Base-by-base conservation (phyloP, 2,113 vertebrate genomes). In the Ammodytes marinus region DNA sequence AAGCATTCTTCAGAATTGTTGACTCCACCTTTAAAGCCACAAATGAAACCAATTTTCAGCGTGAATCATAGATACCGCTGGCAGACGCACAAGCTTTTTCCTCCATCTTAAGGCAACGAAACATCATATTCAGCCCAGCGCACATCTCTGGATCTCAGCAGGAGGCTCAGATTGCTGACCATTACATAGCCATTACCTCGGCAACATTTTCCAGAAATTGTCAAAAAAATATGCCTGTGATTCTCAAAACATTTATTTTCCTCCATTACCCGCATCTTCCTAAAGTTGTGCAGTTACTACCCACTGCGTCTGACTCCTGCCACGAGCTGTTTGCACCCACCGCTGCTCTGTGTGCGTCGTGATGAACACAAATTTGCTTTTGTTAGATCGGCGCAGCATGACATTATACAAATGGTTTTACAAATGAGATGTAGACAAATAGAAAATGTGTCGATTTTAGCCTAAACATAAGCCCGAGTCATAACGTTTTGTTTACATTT, bases 121-220 rank as follows among this genome's bases (percentile, higher is more conserved):
- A 83, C 66, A 27, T 73, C 69, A 86, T 67, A 75, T 83, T 82
- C 77, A 84, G 45, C 76, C 72, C 72, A 58, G 35, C 46, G 79
- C 69, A 83, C 83, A 60, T 86, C 77, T 82, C 75, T 79, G 67
- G 46, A 82, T 81, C 88, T 84, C 89, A 83, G 90, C 83, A 68
- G 86, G 90, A 82, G 77, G 47, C 74, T 73, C 69, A 77, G 68
- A 85, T 81, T 90, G 90, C 88, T 88, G 91, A 85, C 90, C 92
- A 83, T 82, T 86, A 83, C 72, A 83, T 14, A 37, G 66, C 66
- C 78, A 93, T 91, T 92, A 90, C 88, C 83, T 71, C 50, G 5
- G 85, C 82, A 88, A 81, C 83, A 80, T 85, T 87, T 84, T 76
- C 53, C 79, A 60, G 69, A 86, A 89, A 94, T 86, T 77, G 88